These are phyloP conservation scores for Leiothrix lutea DNA, from an alignment of 2,113 vertebrate genomes.

Conservation along the genomic window DNA sequence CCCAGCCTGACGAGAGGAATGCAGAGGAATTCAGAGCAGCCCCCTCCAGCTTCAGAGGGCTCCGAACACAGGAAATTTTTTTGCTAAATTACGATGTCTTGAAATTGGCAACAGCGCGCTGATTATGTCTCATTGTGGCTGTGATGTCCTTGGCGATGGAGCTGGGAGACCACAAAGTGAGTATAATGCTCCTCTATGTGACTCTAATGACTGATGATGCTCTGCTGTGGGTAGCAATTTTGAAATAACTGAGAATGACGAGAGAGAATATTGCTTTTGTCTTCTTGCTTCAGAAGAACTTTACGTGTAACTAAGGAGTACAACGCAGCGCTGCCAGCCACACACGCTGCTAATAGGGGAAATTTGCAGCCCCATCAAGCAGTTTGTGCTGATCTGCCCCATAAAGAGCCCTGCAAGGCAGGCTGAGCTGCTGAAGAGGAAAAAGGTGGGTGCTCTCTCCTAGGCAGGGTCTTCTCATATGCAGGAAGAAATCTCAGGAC, in stretches of 20 bases:
- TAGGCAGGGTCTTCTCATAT: not conserved
- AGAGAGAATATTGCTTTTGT: constrained; percentile 27
- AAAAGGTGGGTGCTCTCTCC: not conserved
- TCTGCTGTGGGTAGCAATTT: constrained; percentile 44
- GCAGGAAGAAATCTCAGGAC: not conserved
- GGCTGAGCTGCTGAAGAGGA: accelerated
- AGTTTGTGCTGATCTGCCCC: not conserved
- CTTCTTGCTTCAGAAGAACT: constrained; percentile 29
- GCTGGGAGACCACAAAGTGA: constrained; percentile 2
- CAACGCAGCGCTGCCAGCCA: not conserved
- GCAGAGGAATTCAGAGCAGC: constrained; percentile 4
- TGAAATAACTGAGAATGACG: constrained; percentile 37
- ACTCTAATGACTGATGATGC: constrained; percentile 62
- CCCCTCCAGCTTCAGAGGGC: constrained; percentile 10
- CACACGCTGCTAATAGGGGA: not conserved
- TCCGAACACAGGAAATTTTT: not conserved
- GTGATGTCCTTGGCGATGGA: constrained; percentile 37
- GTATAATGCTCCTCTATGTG: constrained; percentile 34
- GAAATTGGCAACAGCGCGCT: not conserved
- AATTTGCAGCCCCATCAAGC: constrained; percentile 10
- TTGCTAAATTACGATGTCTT: constrained; percentile 37
- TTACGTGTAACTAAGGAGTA: constrained; percentile 12
- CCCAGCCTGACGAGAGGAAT: not conserved
- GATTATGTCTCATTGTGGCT: constrained; percentile 25
- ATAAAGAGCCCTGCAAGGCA: not conserved